phyloP scores from a whole-genome alignment of 2,888 invertebrate genomes.

The Philereme vetulata region DNA sequence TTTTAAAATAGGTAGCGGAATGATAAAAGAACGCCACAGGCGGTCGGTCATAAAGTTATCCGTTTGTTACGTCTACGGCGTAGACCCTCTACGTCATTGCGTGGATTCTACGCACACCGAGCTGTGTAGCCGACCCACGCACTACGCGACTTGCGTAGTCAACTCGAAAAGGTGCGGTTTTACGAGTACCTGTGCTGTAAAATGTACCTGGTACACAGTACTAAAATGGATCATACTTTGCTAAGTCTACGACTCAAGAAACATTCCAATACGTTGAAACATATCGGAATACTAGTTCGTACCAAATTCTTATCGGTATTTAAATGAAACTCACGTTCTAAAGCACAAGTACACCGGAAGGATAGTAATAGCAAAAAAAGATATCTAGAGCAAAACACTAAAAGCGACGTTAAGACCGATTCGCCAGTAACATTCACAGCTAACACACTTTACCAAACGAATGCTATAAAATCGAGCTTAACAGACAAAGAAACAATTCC shows the following conservation, averaged over 20 bases:
- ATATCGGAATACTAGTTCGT: not conserved
- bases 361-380: not conserved
- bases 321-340: not conserved
- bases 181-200: not conserved
- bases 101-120: conserved; percentile 5
- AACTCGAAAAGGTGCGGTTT: conserved; percentile 2
- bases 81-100: conserved; percentile 16
- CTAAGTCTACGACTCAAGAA: too few relatives aligned
- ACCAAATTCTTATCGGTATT: not conserved
- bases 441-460: conserved; percentile 24
- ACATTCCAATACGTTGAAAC: too few relatives aligned
- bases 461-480: conserved; percentile 14
- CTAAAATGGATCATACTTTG: too few relatives aligned
- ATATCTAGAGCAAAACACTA: conserved; percentile 9
- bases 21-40: not conserved
- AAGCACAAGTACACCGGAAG: not conserved
- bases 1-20: not conserved
- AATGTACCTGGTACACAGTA: too few relatives aligned
- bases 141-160: conserved; percentile 10
- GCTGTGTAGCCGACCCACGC: not conserved
- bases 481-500: conserved; percentile 33
- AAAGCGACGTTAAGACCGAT: conserved; percentile 5
- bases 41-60: not conserved
- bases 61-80: conserved; percentile 1
- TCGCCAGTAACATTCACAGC: conserved; percentile 13